phyloP scores from a whole-genome alignment of 2,113 vertebrate species.

The Cricetomys ansorgei region DNA sequence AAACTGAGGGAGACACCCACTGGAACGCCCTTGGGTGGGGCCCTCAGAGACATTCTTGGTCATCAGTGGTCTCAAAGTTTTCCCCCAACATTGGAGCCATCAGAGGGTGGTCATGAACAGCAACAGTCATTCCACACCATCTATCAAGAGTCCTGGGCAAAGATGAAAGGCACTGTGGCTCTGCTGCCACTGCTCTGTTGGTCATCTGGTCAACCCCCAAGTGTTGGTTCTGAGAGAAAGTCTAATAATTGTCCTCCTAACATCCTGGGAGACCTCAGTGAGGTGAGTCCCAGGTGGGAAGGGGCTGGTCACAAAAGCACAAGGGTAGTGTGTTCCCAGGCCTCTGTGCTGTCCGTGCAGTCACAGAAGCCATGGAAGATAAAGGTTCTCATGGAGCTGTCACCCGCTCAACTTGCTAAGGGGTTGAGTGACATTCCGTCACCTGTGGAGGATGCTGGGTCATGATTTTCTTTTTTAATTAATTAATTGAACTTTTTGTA shows the following conservation, averaged over 20 bases:
- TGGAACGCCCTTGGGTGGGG: not conserved
- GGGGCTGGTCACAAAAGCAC: fast-evolving
- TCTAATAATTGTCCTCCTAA: no score
- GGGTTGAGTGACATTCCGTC: no score
- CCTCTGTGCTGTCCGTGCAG: not conserved
- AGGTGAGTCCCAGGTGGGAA: not conserved
- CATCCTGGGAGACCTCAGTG: not conserved
- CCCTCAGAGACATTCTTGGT: not conserved
- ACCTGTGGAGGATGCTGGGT: not conserved
- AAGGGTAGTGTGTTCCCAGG: not conserved
- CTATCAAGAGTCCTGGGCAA: not conserved
- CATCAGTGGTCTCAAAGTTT: not conserved
- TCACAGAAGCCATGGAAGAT: not conserved
- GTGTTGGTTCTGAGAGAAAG: not conserved
- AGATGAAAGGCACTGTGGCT: fast-evolving
- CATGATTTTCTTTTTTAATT: not conserved
- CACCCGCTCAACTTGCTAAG: fast-evolving
- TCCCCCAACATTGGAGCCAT: not conserved
- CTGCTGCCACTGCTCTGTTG: fast-evolving
- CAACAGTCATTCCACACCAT: not conserved
- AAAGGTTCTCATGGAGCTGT: not conserved
- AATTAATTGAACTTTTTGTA: not conserved
- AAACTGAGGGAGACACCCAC: fast-evolving
- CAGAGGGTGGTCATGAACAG: fast-evolving
- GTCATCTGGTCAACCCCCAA: not conserved